Evolutionary conservation across 2,113 vertebrate species (phyloP).

Genomic region (Oxyruncus cristatus): DNA sequence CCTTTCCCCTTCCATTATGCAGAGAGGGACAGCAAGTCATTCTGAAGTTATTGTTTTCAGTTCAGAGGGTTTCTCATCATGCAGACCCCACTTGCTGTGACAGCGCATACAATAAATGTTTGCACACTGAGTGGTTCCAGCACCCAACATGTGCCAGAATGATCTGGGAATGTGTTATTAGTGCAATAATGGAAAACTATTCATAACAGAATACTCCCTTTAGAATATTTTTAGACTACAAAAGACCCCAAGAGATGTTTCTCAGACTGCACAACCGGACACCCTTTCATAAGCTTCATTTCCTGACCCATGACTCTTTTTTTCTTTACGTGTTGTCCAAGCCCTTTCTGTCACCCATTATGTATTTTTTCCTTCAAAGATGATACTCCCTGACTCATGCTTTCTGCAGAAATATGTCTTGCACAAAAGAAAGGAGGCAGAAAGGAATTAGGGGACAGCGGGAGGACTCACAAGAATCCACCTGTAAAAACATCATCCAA

Average conservation of each 20-base stretch:
- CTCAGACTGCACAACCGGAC: neutral
- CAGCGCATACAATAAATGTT: neutral
- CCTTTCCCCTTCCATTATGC: neutral
- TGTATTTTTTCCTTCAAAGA: neutral
- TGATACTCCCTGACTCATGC: neutral
- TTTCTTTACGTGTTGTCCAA: neutral
- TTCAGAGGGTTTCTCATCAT: neutral
- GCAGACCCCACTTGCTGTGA: neutral
- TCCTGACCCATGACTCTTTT: neutral
- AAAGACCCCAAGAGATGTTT: neutral
- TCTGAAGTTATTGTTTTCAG: neutral
- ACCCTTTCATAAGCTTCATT: neutral
- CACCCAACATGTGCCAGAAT: neutral
- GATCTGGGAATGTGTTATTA: neutral
- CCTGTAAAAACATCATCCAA: neutral
- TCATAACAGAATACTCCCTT: neutral
- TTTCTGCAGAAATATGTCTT: neutral
- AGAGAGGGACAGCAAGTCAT: neutral
- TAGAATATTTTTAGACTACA: neutral
- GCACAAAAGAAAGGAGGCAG: neutral
- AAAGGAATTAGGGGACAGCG: neutral
- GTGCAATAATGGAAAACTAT: neutral
- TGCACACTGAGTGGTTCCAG: neutral
- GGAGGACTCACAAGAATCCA: neutral
- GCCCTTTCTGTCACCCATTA: neutral